phyloP scores from a whole-genome alignment of 2,797 vertebrate species.

The Morelia viridis region DNA sequence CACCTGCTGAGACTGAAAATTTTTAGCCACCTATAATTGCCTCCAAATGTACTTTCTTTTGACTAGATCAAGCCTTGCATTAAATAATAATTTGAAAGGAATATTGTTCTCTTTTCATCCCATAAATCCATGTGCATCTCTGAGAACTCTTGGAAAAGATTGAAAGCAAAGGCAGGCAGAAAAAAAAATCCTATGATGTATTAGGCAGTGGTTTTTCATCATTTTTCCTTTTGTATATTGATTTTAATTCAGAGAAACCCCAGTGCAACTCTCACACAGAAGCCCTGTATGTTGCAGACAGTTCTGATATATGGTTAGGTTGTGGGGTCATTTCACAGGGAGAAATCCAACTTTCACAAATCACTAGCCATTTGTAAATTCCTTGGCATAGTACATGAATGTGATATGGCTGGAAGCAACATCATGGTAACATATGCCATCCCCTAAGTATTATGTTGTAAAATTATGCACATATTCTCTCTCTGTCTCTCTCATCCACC shows the following conservation, averaged over 20 bases:
- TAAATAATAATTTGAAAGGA: slow-evolving; percentile 53
- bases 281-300: background rate
- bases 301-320: background rate
- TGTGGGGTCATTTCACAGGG: background rate
- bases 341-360: background rate
- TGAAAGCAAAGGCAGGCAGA: background rate
- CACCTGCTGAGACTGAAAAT: background rate
- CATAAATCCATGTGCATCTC: background rate
- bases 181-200: background rate
- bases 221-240: background rate
- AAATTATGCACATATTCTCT: background rate
- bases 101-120: slow-evolving; percentile 19
- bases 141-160: background rate
- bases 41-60: slow-evolving; percentile 37
- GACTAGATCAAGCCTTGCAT: slow-evolving; percentile 53
- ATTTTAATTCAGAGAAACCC: background rate
- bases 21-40: background rate
- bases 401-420: background rate
- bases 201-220: background rate
- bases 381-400: background rate
- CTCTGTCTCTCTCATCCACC: background rate
- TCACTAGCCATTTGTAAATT: background rate
- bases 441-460: background rate
- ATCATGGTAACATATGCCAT: background rate
- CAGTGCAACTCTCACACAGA: background rate